Conservation (phyloP, 2,113 vertebrate genomes). For the Cephalophus harveyi region DNA sequence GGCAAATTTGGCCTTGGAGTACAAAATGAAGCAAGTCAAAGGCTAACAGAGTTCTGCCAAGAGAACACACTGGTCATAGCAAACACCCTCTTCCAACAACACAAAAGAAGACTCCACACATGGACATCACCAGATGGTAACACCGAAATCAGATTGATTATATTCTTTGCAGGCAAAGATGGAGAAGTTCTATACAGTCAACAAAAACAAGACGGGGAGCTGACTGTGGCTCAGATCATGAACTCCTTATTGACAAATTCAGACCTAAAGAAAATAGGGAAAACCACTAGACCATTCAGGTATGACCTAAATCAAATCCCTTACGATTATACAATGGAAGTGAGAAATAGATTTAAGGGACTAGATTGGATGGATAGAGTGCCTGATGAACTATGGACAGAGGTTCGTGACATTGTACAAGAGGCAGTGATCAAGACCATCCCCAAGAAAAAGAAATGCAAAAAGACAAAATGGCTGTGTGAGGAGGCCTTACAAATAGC, state of each 20-base stretch:
- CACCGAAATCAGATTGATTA: not conserved
- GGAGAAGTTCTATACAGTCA: not conserved
- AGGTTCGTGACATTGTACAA: not conserved
- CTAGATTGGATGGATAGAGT: not conserved
- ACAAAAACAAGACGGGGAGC: accelerated
- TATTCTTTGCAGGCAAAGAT: not conserved
- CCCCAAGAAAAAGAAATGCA: not conserved
- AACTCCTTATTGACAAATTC: not conserved
- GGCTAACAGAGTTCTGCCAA: not conserved
- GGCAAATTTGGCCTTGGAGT: not conserved
- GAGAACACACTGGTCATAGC: not conserved
- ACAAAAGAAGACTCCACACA: not conserved
- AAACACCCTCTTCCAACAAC: not conserved
- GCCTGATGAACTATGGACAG: not conserved
- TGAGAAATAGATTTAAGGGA: not conserved
- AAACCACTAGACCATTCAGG: not conserved
- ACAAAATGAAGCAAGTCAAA: not conserved
- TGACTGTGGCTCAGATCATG: not conserved
- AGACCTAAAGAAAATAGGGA: not conserved
- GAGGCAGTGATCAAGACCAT: not conserved
- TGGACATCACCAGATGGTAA: not conserved
- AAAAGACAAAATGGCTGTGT: not conserved
- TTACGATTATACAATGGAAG: not conserved
- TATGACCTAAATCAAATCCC: not conserved
- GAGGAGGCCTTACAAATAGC: not conserved